Base-by-base conservation (phyloP, 2,113 vertebrate species). In the Notothenia coriiceps region DNA sequence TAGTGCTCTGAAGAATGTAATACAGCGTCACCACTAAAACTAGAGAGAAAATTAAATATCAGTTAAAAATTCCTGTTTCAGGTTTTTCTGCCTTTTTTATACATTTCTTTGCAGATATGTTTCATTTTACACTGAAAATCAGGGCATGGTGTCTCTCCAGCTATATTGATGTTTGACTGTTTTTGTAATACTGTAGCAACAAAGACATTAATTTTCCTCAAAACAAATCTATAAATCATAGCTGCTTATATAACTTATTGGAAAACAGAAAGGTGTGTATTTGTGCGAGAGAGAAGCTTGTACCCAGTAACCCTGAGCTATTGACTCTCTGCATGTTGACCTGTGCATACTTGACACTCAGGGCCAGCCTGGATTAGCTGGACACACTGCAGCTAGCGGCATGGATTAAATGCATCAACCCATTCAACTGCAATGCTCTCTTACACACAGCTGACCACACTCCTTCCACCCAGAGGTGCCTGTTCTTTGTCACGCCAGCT, bases 401-500 rank as follows among this genome's bases (percentile, higher is more conserved):
- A 64, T 79, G 91, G 87, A 90, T 92, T 88, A 91, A 82, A 78
- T 67, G 79, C 72, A 81, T 88, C 89, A 86, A 82, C 59, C 35
- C 77, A 62, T 84, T 88, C 89, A 86, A 61, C 87, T 82, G 80
- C 33, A 29, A 84, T 69, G 74, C 79, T 84, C 72, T 88, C 84
- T 79, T 86, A 74, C 85, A 86, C 82, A 88, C 91, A 90, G 80
- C 71, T 87, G 80, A 69, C 86, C 15, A 35, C 57, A 63, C 66
- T 69, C 70, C 75, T 46, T 74, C 63, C 55, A 11, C 69, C 77
- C 82, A 69, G 74, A 75, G 86, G 67, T 78, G 83, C 69, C 78
- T 86, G 72, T 40, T 87, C 82, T 63, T 86, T 86, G 87, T 94
- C 90, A 89, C 80, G 78, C 83, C 83, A 94, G 82, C 91, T 88